A percentile compares a stretch with the other conserved stretches of the same genome.
These are phyloP conservation scores for Parnassius glacialis DNA, from an alignment of 2,888 invertebrate genomes.

Conservation along the genomic window DNA sequence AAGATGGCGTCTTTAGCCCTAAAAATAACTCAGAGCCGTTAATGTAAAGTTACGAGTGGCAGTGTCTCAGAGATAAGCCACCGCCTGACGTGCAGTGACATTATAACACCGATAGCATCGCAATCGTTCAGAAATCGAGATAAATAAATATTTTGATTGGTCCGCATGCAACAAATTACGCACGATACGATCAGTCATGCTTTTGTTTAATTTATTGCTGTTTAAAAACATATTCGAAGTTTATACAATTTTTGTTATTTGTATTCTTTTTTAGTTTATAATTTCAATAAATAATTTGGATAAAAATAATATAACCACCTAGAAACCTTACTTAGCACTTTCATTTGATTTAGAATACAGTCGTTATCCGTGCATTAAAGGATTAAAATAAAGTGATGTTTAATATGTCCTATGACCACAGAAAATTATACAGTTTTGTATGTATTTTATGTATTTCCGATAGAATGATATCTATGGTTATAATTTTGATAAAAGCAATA, in stretches of 20 bases:
- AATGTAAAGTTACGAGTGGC: conserved; percentile 30
- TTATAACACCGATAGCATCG: conserved; percentile 63
- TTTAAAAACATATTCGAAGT: background rate
- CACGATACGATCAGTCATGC: conserved; percentile 50
- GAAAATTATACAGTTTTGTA: conserved; percentile 57
- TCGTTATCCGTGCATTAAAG: conserved; percentile 12
- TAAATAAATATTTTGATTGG: conserved; percentile 72
- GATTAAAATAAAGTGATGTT: conserved; percentile 13
- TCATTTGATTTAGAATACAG: conserved; percentile 16
- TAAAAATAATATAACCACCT: too few species aligned
- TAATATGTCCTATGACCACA: conserved; percentile 39
- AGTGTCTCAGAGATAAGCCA: conserved; percentile 52
- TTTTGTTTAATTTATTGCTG: conserved; percentile 24
- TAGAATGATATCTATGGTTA: conserved; percentile 65
- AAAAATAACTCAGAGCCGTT: conserved; percentile 29
- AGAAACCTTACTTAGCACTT: background rate
- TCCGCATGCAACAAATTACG: conserved; percentile 61
- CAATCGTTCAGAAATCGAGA: conserved; percentile 44
- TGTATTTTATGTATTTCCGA: conserved; percentile 64
- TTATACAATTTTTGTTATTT: too few species aligned
- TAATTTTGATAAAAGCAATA: conserved; percentile 65
- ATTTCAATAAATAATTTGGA: too few species aligned
- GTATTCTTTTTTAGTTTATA: too few species aligned
- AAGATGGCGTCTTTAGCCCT: conserved; percentile 16
- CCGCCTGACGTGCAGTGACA: conserved; percentile 51